Percentiles rank a stretch among this genome's conserved stretches.
These are phyloP conservation scores for Petrocephalus zakoni DNA, from an alignment of 2,113 vertebrate genomes.

Conservation along the genomic window DNA sequence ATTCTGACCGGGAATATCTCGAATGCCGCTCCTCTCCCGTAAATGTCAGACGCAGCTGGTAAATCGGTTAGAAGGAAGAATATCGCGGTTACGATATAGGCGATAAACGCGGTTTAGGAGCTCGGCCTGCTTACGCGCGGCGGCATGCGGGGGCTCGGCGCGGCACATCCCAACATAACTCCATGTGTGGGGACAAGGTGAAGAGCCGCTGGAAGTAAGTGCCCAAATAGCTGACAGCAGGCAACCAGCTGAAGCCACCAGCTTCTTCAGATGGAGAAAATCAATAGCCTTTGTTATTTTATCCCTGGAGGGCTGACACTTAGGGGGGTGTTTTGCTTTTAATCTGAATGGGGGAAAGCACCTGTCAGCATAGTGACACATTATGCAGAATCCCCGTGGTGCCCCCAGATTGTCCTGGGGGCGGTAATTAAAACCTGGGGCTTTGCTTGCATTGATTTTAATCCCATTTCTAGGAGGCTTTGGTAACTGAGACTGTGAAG, in stretches of 20 bases:
- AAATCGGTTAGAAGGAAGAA: background rate
- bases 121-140: background rate
- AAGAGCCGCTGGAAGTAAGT: constrained; percentile 3
- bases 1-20: background rate
- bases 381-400: constrained; percentile 27
- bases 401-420: constrained; percentile 24
- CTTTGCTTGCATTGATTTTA: constrained; percentile 22
- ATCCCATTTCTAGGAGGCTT: constrained; percentile 9
- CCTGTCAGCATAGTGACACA: constrained; percentile 36
- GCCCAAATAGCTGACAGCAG: constrained; percentile 7
- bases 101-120: background rate
- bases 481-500: constrained; percentile 16
- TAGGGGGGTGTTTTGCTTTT: constrained; percentile 16
- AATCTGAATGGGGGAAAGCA: constrained; percentile 32
- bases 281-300: constrained; percentile 7
- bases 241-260: background rate
- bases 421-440: constrained; percentile 32
- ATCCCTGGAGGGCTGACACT: constrained; percentile 1
- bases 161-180: background rate
- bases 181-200: background rate
- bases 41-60: background rate
- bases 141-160: background rate
- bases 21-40: background rate
- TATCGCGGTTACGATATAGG: background rate
- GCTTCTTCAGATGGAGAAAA: background rate